phyloP scores from a whole-genome alignment of 2,888 invertebrate species.

The Drosophila mettleri region DNA sequence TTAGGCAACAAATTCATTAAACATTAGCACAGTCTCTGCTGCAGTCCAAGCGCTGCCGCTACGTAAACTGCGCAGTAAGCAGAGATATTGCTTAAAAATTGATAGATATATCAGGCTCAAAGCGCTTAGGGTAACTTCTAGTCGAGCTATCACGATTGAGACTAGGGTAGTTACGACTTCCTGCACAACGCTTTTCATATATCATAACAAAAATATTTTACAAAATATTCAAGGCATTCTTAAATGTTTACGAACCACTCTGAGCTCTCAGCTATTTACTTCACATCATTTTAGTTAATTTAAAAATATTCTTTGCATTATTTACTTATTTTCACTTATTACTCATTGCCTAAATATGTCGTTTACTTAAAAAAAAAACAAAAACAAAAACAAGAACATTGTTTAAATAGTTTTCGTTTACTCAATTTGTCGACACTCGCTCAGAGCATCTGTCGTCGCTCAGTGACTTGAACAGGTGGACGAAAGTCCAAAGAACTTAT shows the following conservation, averaged over 20 bases:
- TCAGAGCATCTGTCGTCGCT: not conserved
- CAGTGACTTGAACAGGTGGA: slow-evolving; percentile 7
- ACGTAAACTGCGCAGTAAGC: too few relatives aligned
- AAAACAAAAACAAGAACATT: not conserved
- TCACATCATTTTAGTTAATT: not conserved
- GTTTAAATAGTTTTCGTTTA: slow-evolving; percentile 11
- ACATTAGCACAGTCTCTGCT: too few relatives aligned
- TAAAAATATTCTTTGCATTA: not conserved
- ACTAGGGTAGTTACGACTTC: too few relatives aligned
- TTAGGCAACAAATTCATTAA: too few relatives aligned
- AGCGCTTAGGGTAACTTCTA: too few relatives aligned
- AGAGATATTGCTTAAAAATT: too few relatives aligned
- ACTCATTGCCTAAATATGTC: not conserved
- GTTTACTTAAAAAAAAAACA: not conserved
- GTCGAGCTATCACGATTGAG: too few relatives aligned
- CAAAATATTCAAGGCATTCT: not conserved
- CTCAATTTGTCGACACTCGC: not conserved
- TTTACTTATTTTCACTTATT: not conserved
- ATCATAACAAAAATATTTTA: not conserved
- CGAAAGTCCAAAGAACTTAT: slow-evolving; percentile 29
- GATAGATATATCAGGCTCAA: too few relatives aligned
- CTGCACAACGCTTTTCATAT: not conserved
- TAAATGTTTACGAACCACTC: not conserved
- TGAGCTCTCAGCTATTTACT: not conserved
- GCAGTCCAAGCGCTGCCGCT: too few relatives aligned